phyloP scores from a whole-genome alignment of 1,140 invertebrate genomes.

The Arctopsyche grandis region DNA sequence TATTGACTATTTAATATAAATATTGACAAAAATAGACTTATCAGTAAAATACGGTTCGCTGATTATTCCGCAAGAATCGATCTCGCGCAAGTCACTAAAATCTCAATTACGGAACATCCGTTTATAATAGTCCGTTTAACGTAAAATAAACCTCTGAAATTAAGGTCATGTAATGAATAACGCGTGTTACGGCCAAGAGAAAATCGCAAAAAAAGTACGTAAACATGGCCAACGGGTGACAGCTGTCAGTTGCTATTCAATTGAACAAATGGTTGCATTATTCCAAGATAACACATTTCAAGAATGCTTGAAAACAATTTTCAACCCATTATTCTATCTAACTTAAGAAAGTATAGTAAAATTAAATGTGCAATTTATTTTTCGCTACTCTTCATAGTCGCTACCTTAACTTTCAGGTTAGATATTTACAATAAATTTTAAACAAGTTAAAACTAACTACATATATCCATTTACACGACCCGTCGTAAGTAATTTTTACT shows the following conservation, averaged over 20 bases:
- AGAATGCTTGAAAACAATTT: constrained; percentile 31
- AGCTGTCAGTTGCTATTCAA: constrained; percentile 21
- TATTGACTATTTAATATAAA: too few relatives aligned
- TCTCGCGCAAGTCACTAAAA: too few relatives aligned
- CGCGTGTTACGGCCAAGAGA: not conserved
- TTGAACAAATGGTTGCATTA: not conserved
- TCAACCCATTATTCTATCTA: not conserved
- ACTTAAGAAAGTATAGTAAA: constrained; percentile 13
- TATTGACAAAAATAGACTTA: too few relatives aligned
- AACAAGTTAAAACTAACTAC: too few relatives aligned
- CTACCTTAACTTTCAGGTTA: constrained; percentile 34
- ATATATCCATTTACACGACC: too few relatives aligned
- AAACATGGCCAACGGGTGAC: constrained; percentile 31
- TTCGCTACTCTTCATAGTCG: constrained; percentile 2
- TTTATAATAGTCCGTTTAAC: too few relatives aligned
- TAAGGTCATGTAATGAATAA: too few relatives aligned
- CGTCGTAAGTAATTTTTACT: too few relatives aligned
- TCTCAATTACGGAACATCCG: too few relatives aligned
- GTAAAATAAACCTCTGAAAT: too few relatives aligned
- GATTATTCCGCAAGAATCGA: too few relatives aligned
- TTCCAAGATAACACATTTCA: not conserved
- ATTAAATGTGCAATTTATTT: constrained; percentile 10
- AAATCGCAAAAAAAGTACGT: not conserved
- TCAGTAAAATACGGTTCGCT: too few relatives aligned
- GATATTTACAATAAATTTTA: not conserved